Evolutionary conservation across 2,888 invertebrate species (phyloP).

Genomic region (Celastrina argiolus): DNA sequence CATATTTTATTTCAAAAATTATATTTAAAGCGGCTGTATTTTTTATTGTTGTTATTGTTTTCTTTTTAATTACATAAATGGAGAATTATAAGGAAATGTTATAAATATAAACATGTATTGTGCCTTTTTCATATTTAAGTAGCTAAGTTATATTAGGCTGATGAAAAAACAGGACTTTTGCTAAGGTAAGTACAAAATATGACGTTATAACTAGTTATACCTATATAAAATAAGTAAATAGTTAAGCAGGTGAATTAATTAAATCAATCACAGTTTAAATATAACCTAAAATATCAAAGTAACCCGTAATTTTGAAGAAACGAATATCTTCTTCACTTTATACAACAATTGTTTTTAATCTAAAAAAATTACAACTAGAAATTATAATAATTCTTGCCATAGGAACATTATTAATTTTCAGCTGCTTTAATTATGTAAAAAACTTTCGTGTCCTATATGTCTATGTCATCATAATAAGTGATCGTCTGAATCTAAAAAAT

Average conservation of each 20-base stretch:
- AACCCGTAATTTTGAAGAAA: too few species aligned
- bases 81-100: conserved; percentile 35
- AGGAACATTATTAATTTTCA: too few species aligned
- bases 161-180: neutral
- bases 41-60: conserved; percentile 21
- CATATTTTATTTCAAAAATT: neutral
- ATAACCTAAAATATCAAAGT: too few species aligned
- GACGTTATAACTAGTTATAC: neutral
- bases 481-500: too few species aligned
- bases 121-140: neutral
- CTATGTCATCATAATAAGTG: too few species aligned
- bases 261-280: neutral
- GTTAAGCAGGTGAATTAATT: neutral
- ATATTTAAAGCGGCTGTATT: conserved; percentile 31
- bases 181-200: conserved; percentile 2
- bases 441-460: too few species aligned
- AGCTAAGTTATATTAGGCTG: neutral
- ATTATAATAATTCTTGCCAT: too few species aligned
- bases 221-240: neutral
- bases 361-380: too few species aligned
- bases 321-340: too few species aligned
- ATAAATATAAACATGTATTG: neutral
- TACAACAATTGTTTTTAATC: too few species aligned
- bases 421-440: too few species aligned
- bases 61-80: conserved; percentile 27